Conservation (phyloP, 2,888 invertebrate genomes). For the Galerucella pusilla region DNA sequence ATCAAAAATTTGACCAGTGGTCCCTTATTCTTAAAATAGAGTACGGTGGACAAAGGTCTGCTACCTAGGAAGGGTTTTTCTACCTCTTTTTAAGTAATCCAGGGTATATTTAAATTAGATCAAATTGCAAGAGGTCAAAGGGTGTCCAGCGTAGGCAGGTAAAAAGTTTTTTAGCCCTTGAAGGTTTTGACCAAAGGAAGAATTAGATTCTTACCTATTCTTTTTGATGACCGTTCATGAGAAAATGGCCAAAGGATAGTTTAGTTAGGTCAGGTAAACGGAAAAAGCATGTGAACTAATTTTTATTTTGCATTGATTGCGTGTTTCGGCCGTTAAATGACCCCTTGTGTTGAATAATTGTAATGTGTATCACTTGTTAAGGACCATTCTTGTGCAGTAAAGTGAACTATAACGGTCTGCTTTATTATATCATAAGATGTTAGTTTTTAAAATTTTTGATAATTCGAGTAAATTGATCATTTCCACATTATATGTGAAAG, state of each 20-base stretch:
- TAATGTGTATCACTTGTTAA: conserved; percentile 10
- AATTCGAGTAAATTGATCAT: no score
- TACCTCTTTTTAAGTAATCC: conserved; percentile 49
- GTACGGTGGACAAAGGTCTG: conserved; percentile 52
- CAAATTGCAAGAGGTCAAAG: conserved; percentile 56
- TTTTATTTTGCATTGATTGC: conserved; percentile 49
- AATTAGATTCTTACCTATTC: conserved; percentile 38
- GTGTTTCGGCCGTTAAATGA: conserved; percentile 31
- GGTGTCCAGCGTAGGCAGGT: conserved; percentile 58
- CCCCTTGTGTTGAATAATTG: conserved; percentile 18
- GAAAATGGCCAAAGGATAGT: conserved; percentile 48
- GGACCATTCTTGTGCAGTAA: background rate
- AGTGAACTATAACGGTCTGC: background rate
- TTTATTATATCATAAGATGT: no score
- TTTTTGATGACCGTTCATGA: conserved; percentile 40
- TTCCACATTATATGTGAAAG: no score
- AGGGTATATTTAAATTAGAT: conserved; percentile 58
- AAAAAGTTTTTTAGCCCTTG: conserved; percentile 31
- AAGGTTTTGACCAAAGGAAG: conserved; percentile 24
- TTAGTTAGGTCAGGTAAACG: conserved; percentile 49
- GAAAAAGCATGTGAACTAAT: conserved; percentile 54
- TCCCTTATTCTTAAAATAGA: conserved; percentile 49
- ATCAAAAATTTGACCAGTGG: conserved; percentile 51
- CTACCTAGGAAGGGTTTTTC: conserved; percentile 28
- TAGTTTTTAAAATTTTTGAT: no score